Percentiles rank a stretch among this genome's conserved stretches.
Evolutionary conservation across 2,888 invertebrate species (phyloP).

Genomic region (Laspeyria flexula): DNA sequence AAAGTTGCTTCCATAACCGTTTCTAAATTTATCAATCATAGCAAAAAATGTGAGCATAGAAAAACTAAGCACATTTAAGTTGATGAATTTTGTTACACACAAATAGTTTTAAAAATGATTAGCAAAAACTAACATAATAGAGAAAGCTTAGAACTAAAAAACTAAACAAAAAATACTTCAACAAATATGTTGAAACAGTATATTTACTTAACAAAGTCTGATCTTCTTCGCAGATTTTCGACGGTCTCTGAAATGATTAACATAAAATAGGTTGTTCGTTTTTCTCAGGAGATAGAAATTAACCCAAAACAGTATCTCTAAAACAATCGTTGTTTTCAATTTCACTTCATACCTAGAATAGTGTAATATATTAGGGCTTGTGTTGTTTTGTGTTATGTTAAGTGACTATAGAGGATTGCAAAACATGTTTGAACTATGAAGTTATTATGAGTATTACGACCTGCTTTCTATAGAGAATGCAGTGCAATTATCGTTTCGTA

Average conservation of each 20-base stretch:
- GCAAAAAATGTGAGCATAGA: too few relatives aligned
- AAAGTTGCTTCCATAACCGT: background rate
- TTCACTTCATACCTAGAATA: constrained; percentile 4
- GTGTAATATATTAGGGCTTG: constrained; percentile 1
- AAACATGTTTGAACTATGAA: constrained; percentile 21
- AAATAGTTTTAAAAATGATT: background rate
- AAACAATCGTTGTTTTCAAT: constrained; percentile 2
- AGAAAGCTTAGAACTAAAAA: constrained; percentile 5
- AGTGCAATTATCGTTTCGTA: constrained; percentile 37
- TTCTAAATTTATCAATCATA: background rate
- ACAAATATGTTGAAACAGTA: background rate
- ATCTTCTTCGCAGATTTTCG: too few relatives aligned
- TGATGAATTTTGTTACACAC: background rate
- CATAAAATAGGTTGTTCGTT: too few relatives aligned
- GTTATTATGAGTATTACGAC: constrained; percentile 20
- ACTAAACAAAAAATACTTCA: background rate
- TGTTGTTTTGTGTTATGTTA: constrained; percentile 4
- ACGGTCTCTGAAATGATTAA: too few relatives aligned
- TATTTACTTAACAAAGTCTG: too few relatives aligned
- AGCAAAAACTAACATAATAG: background rate
- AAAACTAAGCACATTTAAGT: background rate
- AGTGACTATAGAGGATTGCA: constrained; percentile 13
- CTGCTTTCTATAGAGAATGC: constrained; percentile 38
- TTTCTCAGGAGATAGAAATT: too few relatives aligned
- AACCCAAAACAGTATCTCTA: constrained; percentile 1